A percentile compares a stretch with the other conserved stretches of the same genome.
Conservation (phyloP, 2,888 invertebrate species). For the Acanthopleura granulata region DNA sequence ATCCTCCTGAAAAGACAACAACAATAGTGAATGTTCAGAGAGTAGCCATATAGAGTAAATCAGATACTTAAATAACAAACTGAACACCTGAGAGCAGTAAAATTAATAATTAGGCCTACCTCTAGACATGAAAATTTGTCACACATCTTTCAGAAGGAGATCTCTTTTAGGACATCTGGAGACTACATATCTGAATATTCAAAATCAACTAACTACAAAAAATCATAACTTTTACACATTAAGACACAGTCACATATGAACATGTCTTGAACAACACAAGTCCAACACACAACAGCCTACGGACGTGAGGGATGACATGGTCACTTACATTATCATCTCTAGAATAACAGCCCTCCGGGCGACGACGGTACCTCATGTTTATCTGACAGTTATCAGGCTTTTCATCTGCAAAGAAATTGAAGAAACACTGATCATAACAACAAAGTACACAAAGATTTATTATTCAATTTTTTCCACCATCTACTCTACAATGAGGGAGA, state of each 20-base stretch:
- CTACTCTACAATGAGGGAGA: too few relatives aligned
- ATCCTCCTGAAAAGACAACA: constrained; percentile 3
- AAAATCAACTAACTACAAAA: background rate
- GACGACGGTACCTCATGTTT: background rate
- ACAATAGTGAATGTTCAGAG: too few relatives aligned
- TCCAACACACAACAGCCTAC: background rate
- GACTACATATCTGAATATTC: too few relatives aligned
- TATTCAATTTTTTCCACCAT: background rate
- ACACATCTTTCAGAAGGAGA: too few relatives aligned
- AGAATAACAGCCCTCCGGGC: constrained; percentile 10
- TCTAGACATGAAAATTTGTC: too few relatives aligned
- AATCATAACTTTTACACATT: background rate
- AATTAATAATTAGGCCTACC: too few relatives aligned
- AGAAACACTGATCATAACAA: too few relatives aligned
- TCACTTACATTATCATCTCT: constrained; percentile 9
- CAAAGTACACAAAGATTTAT: background rate
- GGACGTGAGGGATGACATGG: background rate
- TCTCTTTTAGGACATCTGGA: too few relatives aligned
- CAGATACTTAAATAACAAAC: too few relatives aligned
- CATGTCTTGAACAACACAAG: background rate
- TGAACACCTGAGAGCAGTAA: too few relatives aligned
- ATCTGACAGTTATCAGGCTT: background rate
- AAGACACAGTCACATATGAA: background rate
- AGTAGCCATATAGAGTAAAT: too few relatives aligned
- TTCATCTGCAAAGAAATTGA: background rate